These are phyloP conservation scores for Pseudomyrmex cubaensis DNA, from an alignment of 1,140 invertebrate genomes.

Conservation along the genomic window DNA sequence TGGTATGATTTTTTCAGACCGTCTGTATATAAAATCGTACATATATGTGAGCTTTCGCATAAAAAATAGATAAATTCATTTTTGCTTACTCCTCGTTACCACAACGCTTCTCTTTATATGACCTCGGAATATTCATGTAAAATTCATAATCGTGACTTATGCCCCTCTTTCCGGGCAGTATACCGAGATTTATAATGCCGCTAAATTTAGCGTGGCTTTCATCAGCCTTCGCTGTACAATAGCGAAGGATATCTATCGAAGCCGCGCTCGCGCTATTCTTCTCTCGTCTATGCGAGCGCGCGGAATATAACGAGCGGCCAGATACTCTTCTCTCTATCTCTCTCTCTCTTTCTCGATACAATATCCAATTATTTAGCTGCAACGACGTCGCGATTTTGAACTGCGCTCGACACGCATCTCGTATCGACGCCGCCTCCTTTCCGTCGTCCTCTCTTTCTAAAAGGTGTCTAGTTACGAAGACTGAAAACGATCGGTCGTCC, in stretches of 20 bases:
- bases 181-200: conserved; percentile 28
- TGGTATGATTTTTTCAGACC: no score
- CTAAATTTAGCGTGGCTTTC: conserved; percentile 55
- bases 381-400: conserved; percentile 28
- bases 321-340: no score
- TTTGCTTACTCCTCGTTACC: neutral
- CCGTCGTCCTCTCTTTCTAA: neutral
- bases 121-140: conserved; percentile 41
- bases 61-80: neutral
- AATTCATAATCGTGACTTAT: conserved; percentile 59
- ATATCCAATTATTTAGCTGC: conserved; percentile 56
- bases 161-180: conserved; percentile 36
- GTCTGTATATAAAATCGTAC: no score
- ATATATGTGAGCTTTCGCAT: neutral
- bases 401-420: conserved; percentile 28
- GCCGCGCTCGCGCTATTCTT: conserved; percentile 21
- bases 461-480: conserved; percentile 23
- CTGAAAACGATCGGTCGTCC: conserved; percentile 5
- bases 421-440: neutral
- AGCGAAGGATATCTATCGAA: conserved; percentile 42
- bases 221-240: conserved; percentile 24
- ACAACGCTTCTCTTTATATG: neutral
- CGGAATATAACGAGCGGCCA: conserved; percentile 29
- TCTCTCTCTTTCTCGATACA: conserved; percentile 5
- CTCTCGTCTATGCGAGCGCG: conserved; percentile 1